Evolutionary conservation across 2,888 invertebrate species (phyloP), one percentile per base, ranked within the genome.

Genomic region (Tachina fera): DNA sequence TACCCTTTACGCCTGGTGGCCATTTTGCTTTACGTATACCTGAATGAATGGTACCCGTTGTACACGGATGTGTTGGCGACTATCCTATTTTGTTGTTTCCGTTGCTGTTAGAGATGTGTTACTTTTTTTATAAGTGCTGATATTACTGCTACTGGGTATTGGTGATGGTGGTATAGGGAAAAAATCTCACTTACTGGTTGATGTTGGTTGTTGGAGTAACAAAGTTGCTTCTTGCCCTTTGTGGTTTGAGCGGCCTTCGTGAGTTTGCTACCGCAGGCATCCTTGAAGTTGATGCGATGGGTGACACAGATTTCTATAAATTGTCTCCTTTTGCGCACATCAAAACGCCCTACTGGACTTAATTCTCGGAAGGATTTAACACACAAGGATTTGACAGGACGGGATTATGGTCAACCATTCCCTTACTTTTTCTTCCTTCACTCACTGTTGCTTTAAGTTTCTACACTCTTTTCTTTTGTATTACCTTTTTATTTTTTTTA

Each of bases 241-340:
- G 95, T 94, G 92, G 98, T 99, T 99, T 95, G 98, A 90, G 99
- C 99, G 93, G 99, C 98, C 95, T 99, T 99, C 95, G 99, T 99
- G 93, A 98, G 98, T 95, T 99, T 99, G 92, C 98, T 98, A 91
- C 96, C 95, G 87, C 95, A 93, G 65, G 95, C 94, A 90, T 98
- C 99, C 94, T 98, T 97, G 95, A 98, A 97, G 94, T 95, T 96
- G 89, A 98, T 98, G 89, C 94, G 94, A 95, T 98, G 98, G 94
- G 99, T 98, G 93, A 99, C 99, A 93, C 99, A 99, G 88, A 99
- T 99, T 90, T 99, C 99, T 77, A 99, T 99, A 0, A 99, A 99
- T 94, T 99, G 99, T 94, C 98, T 97, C 99, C 99, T 99, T 96
- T 99, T 99, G 96, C 99, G 98, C 88, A 99, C 99, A 92, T 99